Base-by-base conservation (phyloP, 2,888 invertebrate genomes). In the Drosophila borealis region DNA sequence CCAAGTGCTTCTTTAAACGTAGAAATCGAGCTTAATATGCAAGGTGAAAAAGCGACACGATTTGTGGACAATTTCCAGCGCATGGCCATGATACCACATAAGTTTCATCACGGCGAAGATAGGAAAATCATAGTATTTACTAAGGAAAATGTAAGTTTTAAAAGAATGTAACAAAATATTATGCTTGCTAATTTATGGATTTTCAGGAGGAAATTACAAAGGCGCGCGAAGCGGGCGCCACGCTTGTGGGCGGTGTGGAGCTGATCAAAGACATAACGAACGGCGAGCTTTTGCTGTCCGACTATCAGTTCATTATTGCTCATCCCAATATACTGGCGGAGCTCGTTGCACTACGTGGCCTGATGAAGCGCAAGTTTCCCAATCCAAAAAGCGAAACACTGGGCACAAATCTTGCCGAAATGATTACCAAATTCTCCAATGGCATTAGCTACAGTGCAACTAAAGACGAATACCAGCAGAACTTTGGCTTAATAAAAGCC, bases 241-340 rank as follows among this genome's bases (percentile, higher is more conserved):
- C 94, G 0, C 90, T 94, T 6, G 95, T 94, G 11, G 97, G 97
- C 11, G 96, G 96, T 4, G 89, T 93, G 0, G 96, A 97, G 44
- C 88, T 97, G 17, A 94, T 98, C 33, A 96, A 96, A 91, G 94
- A 95, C 75, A 95, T 97, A 77, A 96, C 96, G 93, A 95, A 93
- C 86, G 96, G 96, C n/a, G 93, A 94, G 74, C 88, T 96, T 4
- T 93, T 93, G 61, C 83, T 95, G 2, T 92, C 93, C 4, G 96
- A 97, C 76, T 97, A 95, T 89, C 95, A 96, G 81, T 95, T 94
- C 86, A 90, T 96, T 8, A 93, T 98, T 13, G 96, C 96, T 0
- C 96, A 97, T 93, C 95, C 96, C 0, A 95, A 96, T 89, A 96
- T 97, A 70, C 91, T 97, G 51, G 94, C 96, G 0, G 97, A 97